phyloP scores from a whole-genome alignment of 2,113 vertebrate genomes.

The Rhinolophus sinicus region DNA sequence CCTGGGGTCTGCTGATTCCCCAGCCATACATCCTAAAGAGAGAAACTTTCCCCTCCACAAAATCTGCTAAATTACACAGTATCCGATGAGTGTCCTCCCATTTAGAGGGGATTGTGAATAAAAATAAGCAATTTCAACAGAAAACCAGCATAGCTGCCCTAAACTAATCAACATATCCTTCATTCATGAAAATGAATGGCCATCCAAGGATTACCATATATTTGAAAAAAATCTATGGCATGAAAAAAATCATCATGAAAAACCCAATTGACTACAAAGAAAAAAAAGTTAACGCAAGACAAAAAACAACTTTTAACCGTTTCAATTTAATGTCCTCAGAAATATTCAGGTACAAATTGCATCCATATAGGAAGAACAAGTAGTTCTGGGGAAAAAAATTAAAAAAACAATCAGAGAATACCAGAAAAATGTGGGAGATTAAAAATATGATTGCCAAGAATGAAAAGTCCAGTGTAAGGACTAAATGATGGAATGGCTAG shows the following conservation, averaged over 20 bases:
- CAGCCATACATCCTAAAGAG: background rate
- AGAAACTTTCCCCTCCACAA: background rate
- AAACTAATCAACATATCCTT: background rate
- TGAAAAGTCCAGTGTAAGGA: background rate
- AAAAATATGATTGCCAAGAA: slow-evolving; percentile 12
- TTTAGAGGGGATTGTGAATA: background rate
- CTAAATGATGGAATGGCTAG: background rate
- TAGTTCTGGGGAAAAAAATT: too few species aligned
- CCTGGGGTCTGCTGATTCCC: background rate
- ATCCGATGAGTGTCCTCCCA: background rate
- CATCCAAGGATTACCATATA: background rate
- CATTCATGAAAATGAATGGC: background rate
- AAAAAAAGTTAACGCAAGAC: background rate
- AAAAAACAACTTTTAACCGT: background rate
- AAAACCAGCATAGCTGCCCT: background rate
- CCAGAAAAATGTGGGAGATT: background rate
- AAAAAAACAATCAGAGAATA: background rate
- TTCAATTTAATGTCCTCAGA: background rate
- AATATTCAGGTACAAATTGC: background rate
- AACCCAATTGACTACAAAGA: background rate
- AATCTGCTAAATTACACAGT: background rate
- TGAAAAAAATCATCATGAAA: background rate
- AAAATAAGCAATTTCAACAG: background rate
- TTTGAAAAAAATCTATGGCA: background rate
- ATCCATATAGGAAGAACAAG: background rate